These are phyloP conservation scores for Pterocles orientalis DNA, from an alignment of 2,113 vertebrate species.

Conservation along the genomic window DNA sequence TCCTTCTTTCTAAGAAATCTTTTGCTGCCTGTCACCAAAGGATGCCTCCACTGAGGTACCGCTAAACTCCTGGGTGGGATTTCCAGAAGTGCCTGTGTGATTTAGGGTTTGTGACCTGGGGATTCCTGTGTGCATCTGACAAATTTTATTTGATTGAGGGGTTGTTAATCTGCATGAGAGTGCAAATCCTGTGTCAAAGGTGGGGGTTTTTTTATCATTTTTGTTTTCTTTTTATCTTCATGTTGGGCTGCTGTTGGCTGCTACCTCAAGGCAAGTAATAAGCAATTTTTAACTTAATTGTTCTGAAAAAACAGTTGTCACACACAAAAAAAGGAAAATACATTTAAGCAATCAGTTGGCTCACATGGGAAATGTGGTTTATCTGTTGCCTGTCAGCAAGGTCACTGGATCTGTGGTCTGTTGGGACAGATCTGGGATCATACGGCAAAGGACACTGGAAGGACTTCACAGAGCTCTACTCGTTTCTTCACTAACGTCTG, in stretches of 20 bases:
- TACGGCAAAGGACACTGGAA: not conserved
- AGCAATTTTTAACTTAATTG: not conserved
- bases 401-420: not conserved
- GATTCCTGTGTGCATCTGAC: rapidly evolving
- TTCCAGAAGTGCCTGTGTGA: not conserved
- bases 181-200: not conserved
- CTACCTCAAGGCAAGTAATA: not conserved
- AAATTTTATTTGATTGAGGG: not conserved
- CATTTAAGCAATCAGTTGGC: not conserved
- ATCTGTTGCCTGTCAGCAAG: not conserved
- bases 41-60: not conserved
- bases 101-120: not conserved
- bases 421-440: not conserved
- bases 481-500: not conserved
- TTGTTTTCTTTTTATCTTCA: not conserved
- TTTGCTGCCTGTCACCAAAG: not conserved
- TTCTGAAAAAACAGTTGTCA: no score
- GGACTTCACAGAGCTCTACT: not conserved
- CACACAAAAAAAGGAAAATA: not conserved
- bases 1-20: not conserved
- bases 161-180: not conserved
- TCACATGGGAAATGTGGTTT: not conserved
- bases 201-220: not conserved
- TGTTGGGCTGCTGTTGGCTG: no score
- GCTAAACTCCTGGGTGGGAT: not conserved